A percentile compares a stretch with the other conserved stretches of the same genome.
phyloP scores from a whole-genome alignment of 2,888 invertebrate genomes.

The Pyrochroa serraticornis region DNA sequence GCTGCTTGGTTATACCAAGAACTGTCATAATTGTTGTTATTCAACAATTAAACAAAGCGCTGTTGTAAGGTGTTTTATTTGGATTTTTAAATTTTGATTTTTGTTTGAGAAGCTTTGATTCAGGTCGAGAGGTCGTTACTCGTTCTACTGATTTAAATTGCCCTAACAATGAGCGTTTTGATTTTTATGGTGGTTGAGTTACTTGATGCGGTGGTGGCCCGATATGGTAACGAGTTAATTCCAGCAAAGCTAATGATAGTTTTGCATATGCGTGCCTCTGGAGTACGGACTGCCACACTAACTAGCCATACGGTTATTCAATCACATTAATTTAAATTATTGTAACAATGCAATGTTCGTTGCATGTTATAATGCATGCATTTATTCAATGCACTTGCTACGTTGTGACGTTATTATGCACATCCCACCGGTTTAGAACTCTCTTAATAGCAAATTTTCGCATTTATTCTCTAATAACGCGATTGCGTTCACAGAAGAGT shows the following conservation, averaged over 20 bases:
- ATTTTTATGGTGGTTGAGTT: slow-evolving; percentile 18
- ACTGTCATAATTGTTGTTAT: too few relatives aligned
- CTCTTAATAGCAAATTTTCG: slow-evolving; percentile 18
- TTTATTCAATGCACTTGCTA: slow-evolving; percentile 38
- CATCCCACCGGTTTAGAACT: slow-evolving; percentile 29
- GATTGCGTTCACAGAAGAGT: not conserved
- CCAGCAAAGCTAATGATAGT: slow-evolving; percentile 31
- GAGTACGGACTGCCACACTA: slow-evolving; percentile 14
- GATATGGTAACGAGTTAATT: slow-evolving; percentile 34
- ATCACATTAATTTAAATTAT: slow-evolving; percentile 43
- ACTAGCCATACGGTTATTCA: slow-evolving; percentile 31
- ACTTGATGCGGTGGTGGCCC: not conserved
- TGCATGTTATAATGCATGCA: slow-evolving; percentile 39
- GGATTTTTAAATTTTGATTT: too few relatives aligned
- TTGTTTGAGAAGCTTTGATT: too few relatives aligned
- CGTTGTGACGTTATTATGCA: slow-evolving; percentile 37
- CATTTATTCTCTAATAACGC: slow-evolving; percentile 20
- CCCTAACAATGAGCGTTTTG: slow-evolving; percentile 5
- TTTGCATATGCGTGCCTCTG: slow-evolving; percentile 32
- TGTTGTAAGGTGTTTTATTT: too few relatives aligned
- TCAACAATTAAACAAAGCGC: too few relatives aligned
- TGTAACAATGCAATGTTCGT: slow-evolving; percentile 40
- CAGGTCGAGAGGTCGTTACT: slow-evolving; percentile 4
- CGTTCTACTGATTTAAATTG: not conserved
- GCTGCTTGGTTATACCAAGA: too few relatives aligned